Evolutionary conservation across 2,888 invertebrate species (phyloP).

Genomic region (Muschampia plurimacula): DNA sequence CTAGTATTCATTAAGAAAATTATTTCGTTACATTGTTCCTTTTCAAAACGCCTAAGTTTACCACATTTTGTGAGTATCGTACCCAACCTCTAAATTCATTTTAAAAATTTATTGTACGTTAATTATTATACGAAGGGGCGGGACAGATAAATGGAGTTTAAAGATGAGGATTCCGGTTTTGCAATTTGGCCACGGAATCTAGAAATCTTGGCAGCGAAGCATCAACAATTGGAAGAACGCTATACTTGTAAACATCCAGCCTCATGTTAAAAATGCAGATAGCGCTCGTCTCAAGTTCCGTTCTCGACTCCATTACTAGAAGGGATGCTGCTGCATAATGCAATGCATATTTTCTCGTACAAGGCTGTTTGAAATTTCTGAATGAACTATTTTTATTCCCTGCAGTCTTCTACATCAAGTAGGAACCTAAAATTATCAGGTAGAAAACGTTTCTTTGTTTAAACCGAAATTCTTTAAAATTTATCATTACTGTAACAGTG

Average conservation of each 20-base stretch:
- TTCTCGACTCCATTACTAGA: conserved; percentile 25
- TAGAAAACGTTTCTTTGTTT: not conserved
- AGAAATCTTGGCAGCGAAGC: conserved; percentile 1
- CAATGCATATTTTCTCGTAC: conserved; percentile 18
- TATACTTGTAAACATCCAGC: not conserved
- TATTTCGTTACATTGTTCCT: no score
- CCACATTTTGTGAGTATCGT: no score
- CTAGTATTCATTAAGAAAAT: no score
- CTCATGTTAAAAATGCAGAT: conserved; percentile 7
- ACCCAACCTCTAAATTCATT: no score
- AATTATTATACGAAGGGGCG: no score
- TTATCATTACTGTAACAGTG: not conserved
- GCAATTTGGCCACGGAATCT: not conserved
- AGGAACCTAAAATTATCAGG: not conserved
- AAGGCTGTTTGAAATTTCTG: conserved; percentile 2
- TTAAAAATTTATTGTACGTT: no score
- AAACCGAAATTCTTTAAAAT: not conserved
- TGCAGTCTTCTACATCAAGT: not conserved
- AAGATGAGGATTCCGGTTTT: not conserved
- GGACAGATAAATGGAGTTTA: not conserved
- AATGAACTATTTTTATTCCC: not conserved
- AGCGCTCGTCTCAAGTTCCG: conserved; percentile 10
- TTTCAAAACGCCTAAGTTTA: no score
- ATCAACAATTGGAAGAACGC: not conserved
- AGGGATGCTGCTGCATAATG: conserved; percentile 29